A percentile compares a stretch with the other conserved stretches of the same genome.
These are phyloP conservation scores for Epizoanthus illoricatus DNA, from an alignment of 92 coral and sea anemone genomes.

Conservation along the genomic window DNA sequence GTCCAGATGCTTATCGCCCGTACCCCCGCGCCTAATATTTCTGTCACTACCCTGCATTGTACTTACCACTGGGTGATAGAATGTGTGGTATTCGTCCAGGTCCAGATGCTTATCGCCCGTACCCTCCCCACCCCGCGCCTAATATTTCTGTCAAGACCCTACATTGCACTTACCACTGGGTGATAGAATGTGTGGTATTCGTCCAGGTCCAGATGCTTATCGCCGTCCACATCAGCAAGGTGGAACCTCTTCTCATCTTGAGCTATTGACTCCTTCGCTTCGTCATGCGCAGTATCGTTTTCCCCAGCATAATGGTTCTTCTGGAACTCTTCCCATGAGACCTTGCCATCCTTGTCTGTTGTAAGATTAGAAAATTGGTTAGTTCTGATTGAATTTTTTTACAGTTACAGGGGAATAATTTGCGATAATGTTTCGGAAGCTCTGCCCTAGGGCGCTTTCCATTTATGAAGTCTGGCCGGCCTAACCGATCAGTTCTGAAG, in stretches of 20 bases:
- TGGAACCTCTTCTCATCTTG: slow-evolving; percentile 83
- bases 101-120: slow-evolving; percentile 76
- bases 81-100: slow-evolving; percentile 68
- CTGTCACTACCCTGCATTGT: neutral
- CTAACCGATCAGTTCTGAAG: too few species aligned
- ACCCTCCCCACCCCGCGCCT: too few species aligned
- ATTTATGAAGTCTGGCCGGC: too few species aligned
- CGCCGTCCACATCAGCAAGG: slow-evolving; percentile 77
- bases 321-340: slow-evolving; percentile 88
- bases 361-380: too few species aligned
- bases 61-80: slow-evolving; percentile 87
- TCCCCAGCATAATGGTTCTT: slow-evolving; percentile 70
- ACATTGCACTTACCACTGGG: slow-evolving; percentile 63
- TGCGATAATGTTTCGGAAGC: too few species aligned
- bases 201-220: slow-evolving; percentile 63
- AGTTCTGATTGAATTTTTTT: too few species aligned
- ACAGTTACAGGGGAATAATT: too few species aligned
- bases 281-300: slow-evolving; percentile 69
- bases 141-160: neutral
- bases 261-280: slow-evolving; percentile 61
- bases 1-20: slow-evolving; percentile 70
- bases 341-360: slow-evolving; percentile 86
- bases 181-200: slow-evolving; percentile 81
- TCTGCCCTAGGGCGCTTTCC: too few species aligned
- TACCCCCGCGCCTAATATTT: neutral